phyloP scores from a whole-genome alignment of 2,888 invertebrate species.

The Athalia rosae region DNA sequence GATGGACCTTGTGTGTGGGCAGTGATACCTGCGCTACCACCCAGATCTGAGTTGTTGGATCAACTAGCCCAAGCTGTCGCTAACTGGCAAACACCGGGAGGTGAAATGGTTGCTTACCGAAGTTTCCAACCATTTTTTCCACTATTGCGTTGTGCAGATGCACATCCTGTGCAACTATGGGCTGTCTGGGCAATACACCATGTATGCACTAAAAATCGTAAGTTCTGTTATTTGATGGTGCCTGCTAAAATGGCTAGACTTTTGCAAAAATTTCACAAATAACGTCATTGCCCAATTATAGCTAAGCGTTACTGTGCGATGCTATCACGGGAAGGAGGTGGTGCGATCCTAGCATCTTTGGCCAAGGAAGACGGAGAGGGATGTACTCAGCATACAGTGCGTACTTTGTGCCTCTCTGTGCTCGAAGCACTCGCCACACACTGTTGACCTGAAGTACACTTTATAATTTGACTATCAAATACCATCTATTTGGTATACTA shows the following conservation, averaged over 20 bases:
- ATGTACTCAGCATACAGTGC: conserved; percentile 67
- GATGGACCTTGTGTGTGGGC: conserved; percentile 77
- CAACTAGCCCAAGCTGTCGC: conserved; percentile 76
- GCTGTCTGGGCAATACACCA: conserved; percentile 88
- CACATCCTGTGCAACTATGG: conserved; percentile 83
- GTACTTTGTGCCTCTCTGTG: conserved; percentile 68
- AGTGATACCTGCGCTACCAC: conserved; percentile 57
- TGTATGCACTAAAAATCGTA: conserved; percentile 84
- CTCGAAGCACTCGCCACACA: conserved; percentile 68
- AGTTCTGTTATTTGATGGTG: conserved; percentile 61
- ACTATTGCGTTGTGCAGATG: conserved; percentile 77
- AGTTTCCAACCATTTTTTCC: conserved; percentile 85
- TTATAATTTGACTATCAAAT: conserved; percentile 26
- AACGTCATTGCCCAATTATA: conserved; percentile 66
- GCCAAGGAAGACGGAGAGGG: conserved; percentile 64
- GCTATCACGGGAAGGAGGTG: conserved; percentile 79
- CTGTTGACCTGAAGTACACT: conserved; percentile 59
- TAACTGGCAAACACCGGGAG: conserved; percentile 81
- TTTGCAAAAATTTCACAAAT: conserved; percentile 2
- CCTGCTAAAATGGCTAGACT: conserved; percentile 15
- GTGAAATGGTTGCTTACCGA: conserved; percentile 85
- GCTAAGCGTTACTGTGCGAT: conserved; percentile 81
- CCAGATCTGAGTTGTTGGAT: conserved; percentile 62
- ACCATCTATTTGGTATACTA: conserved; percentile 59
- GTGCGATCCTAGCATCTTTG: conserved; percentile 74